Evolutionary conservation across 2,797 vertebrate species (phyloP).

Genomic region (Chelon labrosus): DNA sequence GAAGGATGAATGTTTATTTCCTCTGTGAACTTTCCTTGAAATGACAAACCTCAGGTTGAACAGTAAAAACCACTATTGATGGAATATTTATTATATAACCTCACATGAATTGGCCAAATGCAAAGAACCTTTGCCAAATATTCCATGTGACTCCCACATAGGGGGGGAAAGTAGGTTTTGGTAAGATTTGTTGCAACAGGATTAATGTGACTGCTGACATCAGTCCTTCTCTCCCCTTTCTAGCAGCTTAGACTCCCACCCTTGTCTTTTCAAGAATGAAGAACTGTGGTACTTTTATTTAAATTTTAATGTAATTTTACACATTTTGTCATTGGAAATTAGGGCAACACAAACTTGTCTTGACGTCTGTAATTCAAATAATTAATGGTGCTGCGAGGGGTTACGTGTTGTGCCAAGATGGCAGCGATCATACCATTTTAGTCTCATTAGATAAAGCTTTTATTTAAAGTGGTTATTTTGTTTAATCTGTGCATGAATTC

Average conservation of each 20-base stretch:
- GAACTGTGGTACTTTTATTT: conserved; percentile 69
- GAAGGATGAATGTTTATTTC: conserved; percentile 65
- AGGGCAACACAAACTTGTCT: conserved; percentile 52
- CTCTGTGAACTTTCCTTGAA: conserved; percentile 51
- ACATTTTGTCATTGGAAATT: conserved; percentile 51
- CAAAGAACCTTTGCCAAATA: conserved; percentile 31
- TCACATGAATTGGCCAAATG: conserved; percentile 45
- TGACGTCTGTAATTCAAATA: conserved; percentile 60
- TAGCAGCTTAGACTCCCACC: conserved; percentile 69
- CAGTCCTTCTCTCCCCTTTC: conserved; percentile 48
- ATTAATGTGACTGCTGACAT: conserved; percentile 16
- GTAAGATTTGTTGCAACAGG: neutral
- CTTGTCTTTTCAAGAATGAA: conserved; percentile 38
- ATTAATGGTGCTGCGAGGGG: conserved; percentile 74
- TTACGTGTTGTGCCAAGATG: conserved; percentile 61
- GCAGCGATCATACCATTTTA: conserved; percentile 66
- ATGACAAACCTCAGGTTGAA: conserved; percentile 77
- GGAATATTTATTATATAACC: conserved; percentile 68
- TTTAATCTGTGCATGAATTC: conserved; percentile 59
- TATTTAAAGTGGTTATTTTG: conserved; percentile 66
- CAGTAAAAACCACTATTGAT: conserved; percentile 70
- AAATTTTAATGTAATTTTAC: conserved; percentile 48
- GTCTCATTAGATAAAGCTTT: conserved; percentile 55
- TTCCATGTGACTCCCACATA: conserved; percentile 16
- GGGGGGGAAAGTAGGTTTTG: conserved; percentile 21